Evolutionary conservation across 2,113 vertebrate genomes (phyloP), one percentile per base, ranked within the genome.

Genomic region (Patagioenas fasciata): DNA sequence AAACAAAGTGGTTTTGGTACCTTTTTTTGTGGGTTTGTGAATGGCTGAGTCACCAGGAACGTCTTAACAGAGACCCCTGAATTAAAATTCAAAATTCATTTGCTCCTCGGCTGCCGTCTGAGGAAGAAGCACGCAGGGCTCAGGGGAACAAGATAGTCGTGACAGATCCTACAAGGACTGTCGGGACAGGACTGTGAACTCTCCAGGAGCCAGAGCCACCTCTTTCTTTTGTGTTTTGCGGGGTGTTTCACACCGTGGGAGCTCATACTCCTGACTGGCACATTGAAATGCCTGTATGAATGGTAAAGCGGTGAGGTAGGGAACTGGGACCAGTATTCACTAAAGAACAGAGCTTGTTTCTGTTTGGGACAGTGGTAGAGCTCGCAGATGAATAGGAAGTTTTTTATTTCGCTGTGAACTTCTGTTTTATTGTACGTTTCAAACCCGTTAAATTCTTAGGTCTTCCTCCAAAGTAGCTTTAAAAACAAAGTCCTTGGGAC

Each of bases 401-500:
- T 80, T 56, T 62, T 58, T 2, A 57, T 92, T 92, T 86, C 65
- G 12, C 10, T 16, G 0, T 57, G 23, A 85, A 96, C 82, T 92
- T 84, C 36, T 61, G 48, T 74, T 95, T 47, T 36, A 20, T 88
- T 88, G 69, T 56, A 12, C 13, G 3, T 94, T 64, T 94, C 91
- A 66, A 61, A 73, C 67, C 17, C 16, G 42, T 69, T 10, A 47
- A 83, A 69, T 90, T 20, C 50, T 94, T 54, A 88, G 80, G 89
- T 94, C 87, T 80, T 95, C 80, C 72, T 70, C 88, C 57, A 42
- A 77, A 95, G 82, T 88, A 66, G 79, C 93, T 96, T 91, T 83
- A 69, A 91, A 97, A 91, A 60, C 87, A 29, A 65, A 92, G 96
- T 97, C 85, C 69, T 95, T 94, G 86, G 74, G 72, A 85, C 89